Percentiles rank a stretch among this genome's conserved stretches.
Evolutionary conservation across 1,140 invertebrate species (phyloP).

Genomic region (Dysdera silvatica): DNA sequence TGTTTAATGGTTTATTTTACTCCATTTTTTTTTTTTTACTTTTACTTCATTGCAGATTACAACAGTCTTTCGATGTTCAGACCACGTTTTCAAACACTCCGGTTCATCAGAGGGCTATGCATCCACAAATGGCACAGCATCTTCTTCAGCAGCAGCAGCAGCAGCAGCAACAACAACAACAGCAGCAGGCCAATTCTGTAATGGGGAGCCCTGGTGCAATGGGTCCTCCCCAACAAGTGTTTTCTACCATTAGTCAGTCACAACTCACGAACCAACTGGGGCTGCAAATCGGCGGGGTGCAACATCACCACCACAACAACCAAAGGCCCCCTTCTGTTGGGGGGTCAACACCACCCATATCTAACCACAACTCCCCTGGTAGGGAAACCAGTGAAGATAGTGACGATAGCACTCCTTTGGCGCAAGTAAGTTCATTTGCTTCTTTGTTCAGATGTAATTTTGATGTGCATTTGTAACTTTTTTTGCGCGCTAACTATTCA

Average conservation of each 20-base stretch:
- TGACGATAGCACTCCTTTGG: slow-evolving; percentile 67
- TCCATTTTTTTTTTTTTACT: not conserved
- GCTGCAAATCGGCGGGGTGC: slow-evolving; percentile 9
- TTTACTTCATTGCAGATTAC: slow-evolving; percentile 11
- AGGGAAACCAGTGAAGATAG: slow-evolving; percentile 69
- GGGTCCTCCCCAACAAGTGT: slow-evolving; percentile 45
- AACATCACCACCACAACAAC: not conserved
- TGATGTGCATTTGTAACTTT: no score
- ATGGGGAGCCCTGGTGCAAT: not conserved
- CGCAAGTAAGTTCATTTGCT: slow-evolving; percentile 7
- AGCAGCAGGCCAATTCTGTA: slow-evolving; percentile 23
- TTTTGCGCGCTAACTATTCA: no score
- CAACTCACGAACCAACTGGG: slow-evolving; percentile 12
- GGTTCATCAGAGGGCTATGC: not conserved
- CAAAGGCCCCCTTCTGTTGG: slow-evolving; percentile 10
- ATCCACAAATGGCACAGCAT: not conserved
- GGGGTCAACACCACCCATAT: slow-evolving; percentile 24
- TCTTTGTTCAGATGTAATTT: no score
- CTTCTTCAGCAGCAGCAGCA: not conserved
- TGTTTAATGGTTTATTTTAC: not conserved
- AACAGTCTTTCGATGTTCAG: slow-evolving; percentile 21
- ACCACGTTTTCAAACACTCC: not conserved
- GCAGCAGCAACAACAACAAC: slow-evolving; percentile 4
- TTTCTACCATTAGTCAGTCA: slow-evolving; percentile 31
- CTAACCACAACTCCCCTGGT: slow-evolving; percentile 37